phyloP scores from a whole-genome alignment of 2,888 invertebrate species.

The Eristalinus sepulchralis region DNA sequence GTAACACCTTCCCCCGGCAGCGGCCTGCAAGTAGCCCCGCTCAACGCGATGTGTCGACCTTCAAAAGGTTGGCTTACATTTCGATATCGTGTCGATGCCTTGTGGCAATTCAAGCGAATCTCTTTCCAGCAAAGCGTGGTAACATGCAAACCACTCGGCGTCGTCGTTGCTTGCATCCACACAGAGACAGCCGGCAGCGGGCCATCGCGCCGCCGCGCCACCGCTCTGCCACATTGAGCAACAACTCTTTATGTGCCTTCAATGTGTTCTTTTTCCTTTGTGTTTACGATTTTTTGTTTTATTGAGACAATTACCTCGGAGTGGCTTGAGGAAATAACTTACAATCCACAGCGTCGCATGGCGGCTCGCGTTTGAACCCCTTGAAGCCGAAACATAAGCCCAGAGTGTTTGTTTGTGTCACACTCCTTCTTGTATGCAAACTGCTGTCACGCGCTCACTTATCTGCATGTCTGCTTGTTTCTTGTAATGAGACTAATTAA shows the following conservation, averaged over 20 bases:
- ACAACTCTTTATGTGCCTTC: constrained; percentile 25
- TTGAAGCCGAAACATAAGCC: background rate
- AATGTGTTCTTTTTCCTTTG: background rate
- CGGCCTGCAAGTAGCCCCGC: constrained; percentile 8
- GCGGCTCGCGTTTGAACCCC: background rate
- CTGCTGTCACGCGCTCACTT: constrained; percentile 31
- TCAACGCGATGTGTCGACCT: constrained; percentile 27
- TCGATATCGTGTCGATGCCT: constrained; percentile 53
- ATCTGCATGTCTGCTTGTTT: constrained; percentile 44
- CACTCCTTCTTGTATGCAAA: background rate
- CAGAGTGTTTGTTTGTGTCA: background rate
- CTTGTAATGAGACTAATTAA: constrained; percentile 44
- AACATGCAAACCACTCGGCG: constrained; percentile 61
- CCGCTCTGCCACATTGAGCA: constrained; percentile 24
- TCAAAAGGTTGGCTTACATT: constrained; percentile 63
- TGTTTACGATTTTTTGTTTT: background rate
- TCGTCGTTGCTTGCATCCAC: constrained; percentile 27
- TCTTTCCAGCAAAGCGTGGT: constrained; percentile 43
- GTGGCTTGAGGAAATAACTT: constrained; percentile 23
- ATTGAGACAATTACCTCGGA: constrained; percentile 8
- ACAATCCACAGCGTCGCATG: background rate
- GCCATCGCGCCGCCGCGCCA: too few species aligned
- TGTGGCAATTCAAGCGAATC: constrained; percentile 58
- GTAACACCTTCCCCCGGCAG: constrained; percentile 16
- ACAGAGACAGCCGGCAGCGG: background rate